phyloP scores from a whole-genome alignment of 2,113 vertebrate species.

The Alligator sinensis region DNA sequence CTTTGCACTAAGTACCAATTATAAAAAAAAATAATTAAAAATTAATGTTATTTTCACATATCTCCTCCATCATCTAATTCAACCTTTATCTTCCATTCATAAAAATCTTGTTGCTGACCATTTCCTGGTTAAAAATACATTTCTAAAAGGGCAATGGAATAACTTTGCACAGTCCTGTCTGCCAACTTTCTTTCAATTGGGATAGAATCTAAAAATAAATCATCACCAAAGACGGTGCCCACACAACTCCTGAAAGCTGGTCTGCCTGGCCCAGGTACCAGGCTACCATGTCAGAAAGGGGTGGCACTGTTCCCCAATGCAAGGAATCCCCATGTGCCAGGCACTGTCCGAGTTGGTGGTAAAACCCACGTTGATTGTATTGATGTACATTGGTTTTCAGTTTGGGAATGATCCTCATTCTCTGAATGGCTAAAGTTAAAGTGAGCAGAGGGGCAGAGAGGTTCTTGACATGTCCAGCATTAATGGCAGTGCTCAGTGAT shows the following conservation, averaged over 20 bases:
- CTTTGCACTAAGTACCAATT: not conserved
- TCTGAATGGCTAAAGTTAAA: not conserved
- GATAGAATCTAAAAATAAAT: constrained; percentile 58
- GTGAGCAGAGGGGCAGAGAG: constrained; percentile 46
- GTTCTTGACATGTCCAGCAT: not conserved
- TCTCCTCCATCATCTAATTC: not conserved
- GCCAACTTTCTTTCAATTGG: constrained; percentile 60
- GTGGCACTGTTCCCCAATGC: constrained; percentile 4
- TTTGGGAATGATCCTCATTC: constrained; percentile 51
- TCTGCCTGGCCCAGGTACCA: not conserved
- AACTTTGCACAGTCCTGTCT: constrained; percentile 36
- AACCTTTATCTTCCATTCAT: not conserved
- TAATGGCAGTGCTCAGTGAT: constrained; percentile 99
- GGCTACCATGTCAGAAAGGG: not conserved
- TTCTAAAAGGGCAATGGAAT: not conserved
- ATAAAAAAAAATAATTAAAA: constrained; percentile 5
- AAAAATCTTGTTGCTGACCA: not conserved
- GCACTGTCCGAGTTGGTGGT: not conserved
- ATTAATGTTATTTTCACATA: not conserved
- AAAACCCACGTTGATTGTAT: constrained; percentile 46
- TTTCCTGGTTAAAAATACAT: constrained; percentile 46
- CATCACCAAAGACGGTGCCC: constrained; percentile 26
- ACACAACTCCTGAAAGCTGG: not conserved
- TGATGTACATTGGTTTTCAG: constrained; percentile 1
- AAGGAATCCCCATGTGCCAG: constrained; percentile 15